Evolutionary conservation across 2,888 invertebrate species (phyloP), one percentile per base, ranked within the genome.

Genomic region (Lacanobia oleracea): DNA sequence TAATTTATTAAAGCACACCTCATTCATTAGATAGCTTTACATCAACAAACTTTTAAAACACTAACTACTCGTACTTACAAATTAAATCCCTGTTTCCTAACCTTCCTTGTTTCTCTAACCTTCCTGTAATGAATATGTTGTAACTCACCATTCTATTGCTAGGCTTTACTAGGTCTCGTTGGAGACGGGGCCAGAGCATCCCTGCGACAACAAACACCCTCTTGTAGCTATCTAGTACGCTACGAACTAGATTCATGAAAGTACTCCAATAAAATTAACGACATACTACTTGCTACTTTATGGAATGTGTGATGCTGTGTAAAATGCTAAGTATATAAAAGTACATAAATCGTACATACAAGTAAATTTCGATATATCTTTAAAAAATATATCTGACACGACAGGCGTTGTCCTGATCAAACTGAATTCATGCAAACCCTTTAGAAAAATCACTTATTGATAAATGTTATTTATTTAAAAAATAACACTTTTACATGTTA

Each of bases 161-260:
- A 95, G 88, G 95, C 93, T 93, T 95, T 95, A 91, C 94, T 94
- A 90, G 95, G 92, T 92, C 94, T 94, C 82, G 95, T 94, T 57
- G 95, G 95, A 83, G 95, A 95, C 82, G 95, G 95, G 86, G 95
- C 95, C 93, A 96, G 87, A 78, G 95, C 95, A 87, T 96, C 95
- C 95, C 95, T 96, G 93, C 73, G 87, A 87, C 78, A 92, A 72
- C 89, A 73, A 37, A 81, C 73, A 77, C 53, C 68, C 67, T 69
- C 61, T 69, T 80, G 74, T 80, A 69, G 50, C 62, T 82, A 69
- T 68, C 79, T 61, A 60, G 45, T 59, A 72, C n/a, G 48, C 71
- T 61, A 70, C 50, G 16, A 77, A 69, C 53, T 21, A 54, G 23
- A 59, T 45, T 21, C 33, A 33, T 33, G 33, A 33, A 27, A 33